These are phyloP conservation scores for Leucoraja ocellata DNA, from an alignment of 2,797 vertebrate species.

Conservation along the genomic window DNA sequence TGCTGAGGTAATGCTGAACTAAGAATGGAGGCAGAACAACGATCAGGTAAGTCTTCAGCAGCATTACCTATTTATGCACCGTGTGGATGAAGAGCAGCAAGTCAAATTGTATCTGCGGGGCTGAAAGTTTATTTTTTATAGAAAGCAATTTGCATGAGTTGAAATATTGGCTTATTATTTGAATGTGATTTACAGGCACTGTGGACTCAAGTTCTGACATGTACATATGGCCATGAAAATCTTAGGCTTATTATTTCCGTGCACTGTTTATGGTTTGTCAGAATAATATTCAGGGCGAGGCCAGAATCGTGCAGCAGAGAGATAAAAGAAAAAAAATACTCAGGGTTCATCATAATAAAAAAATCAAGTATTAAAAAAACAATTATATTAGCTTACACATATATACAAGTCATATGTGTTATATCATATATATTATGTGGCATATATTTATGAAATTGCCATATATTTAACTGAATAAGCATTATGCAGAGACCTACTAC, in stretches of 20 bases:
- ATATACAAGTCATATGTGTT: neutral
- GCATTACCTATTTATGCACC: neutral
- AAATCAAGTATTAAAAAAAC: neutral
- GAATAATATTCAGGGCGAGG: constrained; percentile 19
- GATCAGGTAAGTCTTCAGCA: neutral
- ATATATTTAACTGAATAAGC: neutral
- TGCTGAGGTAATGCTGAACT: neutral
- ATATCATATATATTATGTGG: no score
- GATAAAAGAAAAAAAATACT: constrained; percentile 12
- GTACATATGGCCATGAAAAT: constrained; percentile 22
- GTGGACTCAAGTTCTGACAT: neutral
- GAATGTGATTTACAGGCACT: constrained; percentile 23
- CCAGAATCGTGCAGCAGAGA: constrained; percentile 14
- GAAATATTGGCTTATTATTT: constrained; percentile 28
- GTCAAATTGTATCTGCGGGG: neutral
- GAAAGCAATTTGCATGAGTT: neutral
- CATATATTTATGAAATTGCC: neutral
- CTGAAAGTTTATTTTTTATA: constrained; percentile 16
- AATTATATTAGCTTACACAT: neutral
- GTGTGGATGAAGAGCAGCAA: neutral
- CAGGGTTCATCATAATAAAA: constrained; percentile 19
- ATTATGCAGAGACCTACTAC: neutral
- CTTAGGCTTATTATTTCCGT: constrained; percentile 24
- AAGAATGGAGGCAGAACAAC: neutral
- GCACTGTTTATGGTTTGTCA: constrained; percentile 23